Base-by-base conservation (phyloP, 2,888 invertebrate species). In the Platypus cylindrus region DNA sequence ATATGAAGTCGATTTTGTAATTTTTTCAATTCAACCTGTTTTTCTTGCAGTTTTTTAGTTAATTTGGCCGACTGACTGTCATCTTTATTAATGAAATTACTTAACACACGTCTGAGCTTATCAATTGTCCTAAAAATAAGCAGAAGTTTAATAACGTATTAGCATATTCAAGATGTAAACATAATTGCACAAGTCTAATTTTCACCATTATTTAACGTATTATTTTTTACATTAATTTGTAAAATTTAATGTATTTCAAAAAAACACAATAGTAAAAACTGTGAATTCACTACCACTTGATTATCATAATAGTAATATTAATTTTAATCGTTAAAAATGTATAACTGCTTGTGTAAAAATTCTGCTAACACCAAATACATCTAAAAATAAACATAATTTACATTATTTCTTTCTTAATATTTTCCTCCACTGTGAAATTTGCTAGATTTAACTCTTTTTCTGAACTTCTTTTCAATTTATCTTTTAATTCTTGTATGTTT, bases 351-450 rank as follows among this genome's bases (percentile, higher is more conserved):
- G n/a, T 7, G 11, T 15, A n/a, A n/a, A n/a, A n/a, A n/a, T n/a
- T n/a, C n/a, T n/a, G n/a, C n/a, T n/a, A n/a, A n/a, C n/a, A n/a
- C n/a, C n/a, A n/a, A n/a, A n/a, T n/a, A n/a, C n/a, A n/a, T n/a
- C n/a, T n/a, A 12, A 16, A 11, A 15, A 13, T 26, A 24, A 12
- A 20, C 13, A 15, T 5, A 28, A 28, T 31, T 18, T 35, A 38
- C 38, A 17, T 11, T 18, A 8, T 15, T 11, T 24, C 12, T n/a
- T 33, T 25, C 24, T 38, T 38, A 2, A 38, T 17, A 14, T 26
- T 26, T 26, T 36, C 39, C 4, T 39, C 34, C 11, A 42, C 14
- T 17, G 18, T 34, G 17, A 37, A 37, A 17, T 17, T 32, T 14
- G 33, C 24, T 3, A 34, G 15, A 18, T 42, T 33, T 4, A 37